Evolutionary conservation across 1,140 invertebrate species (phyloP).

Genomic region (Watersipora subatra): DNA sequence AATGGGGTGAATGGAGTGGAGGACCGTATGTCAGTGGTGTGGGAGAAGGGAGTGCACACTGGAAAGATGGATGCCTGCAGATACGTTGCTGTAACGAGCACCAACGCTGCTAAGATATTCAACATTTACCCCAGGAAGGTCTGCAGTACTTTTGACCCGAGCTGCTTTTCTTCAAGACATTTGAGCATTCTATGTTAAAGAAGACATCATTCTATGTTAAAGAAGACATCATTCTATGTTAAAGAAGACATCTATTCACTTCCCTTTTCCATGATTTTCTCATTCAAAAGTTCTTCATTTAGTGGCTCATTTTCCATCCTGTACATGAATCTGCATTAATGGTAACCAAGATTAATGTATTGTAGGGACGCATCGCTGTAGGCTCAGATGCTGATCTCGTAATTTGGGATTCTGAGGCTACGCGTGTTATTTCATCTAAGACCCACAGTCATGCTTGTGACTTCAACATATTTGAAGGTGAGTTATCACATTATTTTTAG

Average conservation of each 20-base stretch:
- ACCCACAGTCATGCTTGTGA: conserved; percentile 77
- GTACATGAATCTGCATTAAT: not conserved
- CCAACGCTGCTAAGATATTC: conserved; percentile 88
- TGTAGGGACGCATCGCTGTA: conserved; percentile 59
- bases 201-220: not conserved
- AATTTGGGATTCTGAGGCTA: conserved; percentile 74
- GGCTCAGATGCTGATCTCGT: conserved; percentile 90
- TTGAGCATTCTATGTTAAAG: not conserved
- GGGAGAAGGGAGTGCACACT: conserved; percentile 85
- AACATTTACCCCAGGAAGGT: conserved; percentile 80
- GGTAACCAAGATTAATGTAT: not conserved
- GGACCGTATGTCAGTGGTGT: conserved; percentile 89
- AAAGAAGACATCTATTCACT: not conserved
- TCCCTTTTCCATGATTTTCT: not conserved
- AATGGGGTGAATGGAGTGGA: conserved; percentile 97
- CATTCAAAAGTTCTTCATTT: not conserved
- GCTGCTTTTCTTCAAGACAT: not conserved
- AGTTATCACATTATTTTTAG: conserved; percentile 12
- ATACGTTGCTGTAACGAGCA: conserved; percentile 87
- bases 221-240: not conserved
- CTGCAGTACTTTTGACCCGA: not conserved
- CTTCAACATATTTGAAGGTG: conserved; percentile 89
- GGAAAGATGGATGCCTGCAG: conserved; percentile 79
- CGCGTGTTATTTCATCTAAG: conserved; percentile 67
- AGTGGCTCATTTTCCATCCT: not conserved